Evolutionary conservation across 2,113 vertebrate species (phyloP), one percentile per base, ranked within the genome.

Genomic region (Rafetus swinhoei): DNA sequence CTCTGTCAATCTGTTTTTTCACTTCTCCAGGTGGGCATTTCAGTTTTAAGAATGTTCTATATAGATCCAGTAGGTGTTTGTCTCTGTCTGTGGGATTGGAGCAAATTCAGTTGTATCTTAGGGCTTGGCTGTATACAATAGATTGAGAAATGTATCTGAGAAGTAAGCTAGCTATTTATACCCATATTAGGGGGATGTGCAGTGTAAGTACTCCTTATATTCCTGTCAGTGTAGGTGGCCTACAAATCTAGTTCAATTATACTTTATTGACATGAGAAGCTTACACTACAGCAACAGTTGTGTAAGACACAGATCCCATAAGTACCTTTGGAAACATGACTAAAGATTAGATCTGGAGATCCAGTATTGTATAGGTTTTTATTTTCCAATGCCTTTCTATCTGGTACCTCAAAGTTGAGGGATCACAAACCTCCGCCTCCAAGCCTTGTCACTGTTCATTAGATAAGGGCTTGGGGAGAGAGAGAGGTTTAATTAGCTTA

Each of bases 401-500:
- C 3, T 16, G 90, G 35, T 24, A 84, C 9, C 1, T 74, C 90
- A 65, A 92, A 93, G 84, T 50, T 11, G 94, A 60, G 4, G 79
- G 85, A 91, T 85, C 54, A 87, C 25, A 74, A 14, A 69, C 74
- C 91, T 45, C 35, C 52, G 81, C 87, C 79, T 82, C 60, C 79
- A 39, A 95, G 55, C 65, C 76, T 81, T 95, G 93, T 86, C 87
- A 79, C 89, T 92, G 55, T 88, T 69, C 81, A 62, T 86, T 74
- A 92, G 52, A 81, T 89, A 80, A 92, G 88, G 39, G 5, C 93
- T 90, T 29, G 87, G 56, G 53, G 92, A 82, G 39, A 93, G 29
- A 0, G 1, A 92, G 90, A 93, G 93, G 95, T 93, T 82, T 79
- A 84, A 94, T 95, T 94, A 93, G 69, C 82, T 93, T 88, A 81